Conservation (phyloP, 2,113 vertebrate genomes). For the Pterophyllum scalare region DNA sequence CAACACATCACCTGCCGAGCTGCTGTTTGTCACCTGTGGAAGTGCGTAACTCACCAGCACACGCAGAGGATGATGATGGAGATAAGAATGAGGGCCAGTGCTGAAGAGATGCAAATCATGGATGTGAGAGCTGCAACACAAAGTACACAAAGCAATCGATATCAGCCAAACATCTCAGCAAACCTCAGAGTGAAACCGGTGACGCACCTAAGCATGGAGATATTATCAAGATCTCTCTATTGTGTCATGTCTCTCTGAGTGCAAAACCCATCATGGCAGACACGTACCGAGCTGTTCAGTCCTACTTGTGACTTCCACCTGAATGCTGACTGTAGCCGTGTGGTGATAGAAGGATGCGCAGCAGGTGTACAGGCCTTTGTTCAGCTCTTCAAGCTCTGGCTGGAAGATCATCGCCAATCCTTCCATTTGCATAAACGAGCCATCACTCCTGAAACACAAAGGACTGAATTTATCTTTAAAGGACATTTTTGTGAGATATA, state of each 20-base stretch:
- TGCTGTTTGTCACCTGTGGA: conserved; percentile 28
- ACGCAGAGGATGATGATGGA: conserved; percentile 51
- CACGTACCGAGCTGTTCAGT: conserved; percentile 57
- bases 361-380: conserved; percentile 74
- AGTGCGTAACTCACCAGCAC: conserved; percentile 74
- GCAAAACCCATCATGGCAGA: neutral
- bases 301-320: conserved; percentile 67
- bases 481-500: neutral
- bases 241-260: neutral
- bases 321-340: conserved; percentile 58
- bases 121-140: conserved; percentile 58
- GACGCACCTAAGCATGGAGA: neutral
- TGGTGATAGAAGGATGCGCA: conserved; percentile 76
- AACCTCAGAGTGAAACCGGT: neutral
- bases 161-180: neutral
- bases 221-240: neutral
- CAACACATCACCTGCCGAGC: conserved; percentile 32
- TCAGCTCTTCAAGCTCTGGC: conserved; percentile 33
- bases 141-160: neutral
- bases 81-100: conserved; percentile 55
- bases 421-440: conserved; percentile 51
- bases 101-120: conserved; percentile 63
- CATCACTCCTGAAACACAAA: conserved; percentile 66
- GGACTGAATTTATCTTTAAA: neutral
- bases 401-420: conserved; percentile 62